Evolutionary conservation across 2,797 vertebrate genomes (phyloP), one percentile per base, ranked within the genome.

Genomic region (Thalassophryne amazonica): DNA sequence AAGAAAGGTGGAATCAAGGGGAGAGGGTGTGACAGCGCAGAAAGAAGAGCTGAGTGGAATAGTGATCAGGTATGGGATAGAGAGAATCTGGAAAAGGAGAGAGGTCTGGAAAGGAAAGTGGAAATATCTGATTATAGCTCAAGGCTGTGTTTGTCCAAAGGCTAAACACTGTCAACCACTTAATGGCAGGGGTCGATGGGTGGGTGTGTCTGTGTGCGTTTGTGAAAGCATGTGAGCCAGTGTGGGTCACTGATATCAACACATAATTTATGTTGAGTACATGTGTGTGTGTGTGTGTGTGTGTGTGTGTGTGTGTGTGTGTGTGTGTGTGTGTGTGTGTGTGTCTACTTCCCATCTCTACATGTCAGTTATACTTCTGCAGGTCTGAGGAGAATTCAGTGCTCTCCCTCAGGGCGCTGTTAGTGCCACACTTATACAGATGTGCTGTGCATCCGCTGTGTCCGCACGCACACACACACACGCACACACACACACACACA

Each of bases 91-190:
- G 36, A 50, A 59, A 41, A 58, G 35, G 40, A 25, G 39, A 28
- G 39, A 24, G 25, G 38, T 74, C 43, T 36, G 46, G 33, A 62
- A 74, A 73, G 58, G 46, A 78, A 71, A 72, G 71, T 38, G 34
- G 80, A 73, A 69, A 81, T 87, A 78, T 85, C 84, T 87, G 78
- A 83, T 82, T 73, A 73, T 70, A 71, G 78, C 83, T 86, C 76
- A 79, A 85, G 86, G 76, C 74, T 82, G 69, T 52, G 74, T 88
- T 87, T 87, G 81, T 86, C 78, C 70, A 86, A 87, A 83, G 74
- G 84, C 81, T 88, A 76, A 87, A 85, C 67, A 86, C 73, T 76
- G 82, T 85, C 81, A 84, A 69, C 43, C 82, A 81, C 72, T 78
- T 84, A 85, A 86, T 84, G 66, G 30, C 47, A 27, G 72, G 56